Base-by-base conservation (phyloP, 2,888 invertebrate species). In the Conistra vaccinii region DNA sequence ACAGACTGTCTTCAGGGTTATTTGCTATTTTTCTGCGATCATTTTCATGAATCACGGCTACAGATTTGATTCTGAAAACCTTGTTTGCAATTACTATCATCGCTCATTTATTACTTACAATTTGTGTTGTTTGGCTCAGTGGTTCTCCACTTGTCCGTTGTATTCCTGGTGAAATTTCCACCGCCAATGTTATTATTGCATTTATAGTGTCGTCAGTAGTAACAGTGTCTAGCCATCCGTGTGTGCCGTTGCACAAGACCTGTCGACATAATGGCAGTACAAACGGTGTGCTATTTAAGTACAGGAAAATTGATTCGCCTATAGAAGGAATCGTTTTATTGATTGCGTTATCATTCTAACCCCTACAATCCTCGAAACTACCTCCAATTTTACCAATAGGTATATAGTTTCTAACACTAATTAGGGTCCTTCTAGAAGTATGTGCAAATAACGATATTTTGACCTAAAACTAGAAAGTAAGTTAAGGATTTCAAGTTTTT, bases 401-500 rank as follows among this genome's bases (percentile, higher is more conserved):
- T 17, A 2, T 69, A 17, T 14, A 35, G 10, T n/a, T 35, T 48
- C 35, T 6, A 29, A 39, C 2, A 45, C 39, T 42, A 17, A 6
- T 29, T 35, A 29, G 1, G 60, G 39, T 23, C n/a, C 3, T 53
- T 60, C 61, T 45, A 53, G 23, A 68, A 26, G 23, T 53, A 68
- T n/a, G 23, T 53, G 57, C 7, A 26, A 55, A 26, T 39, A 63
- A 39, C 69, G 17, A 48, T 45, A 67, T 57, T 61, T 48, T 68
- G n/a, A 65, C 68, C 70, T 72, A 17, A 60, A 74, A 17, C 48
- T 80, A 72, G 68, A 87, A 92, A 88, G 83, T 89, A 85, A 90
- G 90, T 89, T 90, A 92, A 92, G 91, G 92, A 88, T 92, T 88
- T 87, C 90, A 90, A 92, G 89, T 90, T 91, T 89, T 89, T 87